Base-by-base conservation (phyloP, 1,140 invertebrate species). In the Leptoteleia sp. region DNA sequence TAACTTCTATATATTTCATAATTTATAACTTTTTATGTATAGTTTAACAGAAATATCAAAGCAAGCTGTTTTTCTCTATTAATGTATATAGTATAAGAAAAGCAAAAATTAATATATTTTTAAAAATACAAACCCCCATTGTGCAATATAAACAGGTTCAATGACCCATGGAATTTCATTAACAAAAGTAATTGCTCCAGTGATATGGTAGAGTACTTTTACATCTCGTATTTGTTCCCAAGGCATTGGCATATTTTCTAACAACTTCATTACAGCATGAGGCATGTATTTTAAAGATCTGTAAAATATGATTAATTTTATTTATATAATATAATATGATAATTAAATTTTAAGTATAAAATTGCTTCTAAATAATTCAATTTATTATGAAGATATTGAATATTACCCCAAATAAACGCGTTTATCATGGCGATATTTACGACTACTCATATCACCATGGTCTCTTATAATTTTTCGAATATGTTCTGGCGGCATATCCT, bases 211-310 rank as follows among this genome's bases (percentile, higher is more conserved):
- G 3, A 99, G 90, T 1, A 99, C 98, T 90, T 97, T 96, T 0
- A 99, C 97, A 91, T 99, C 98, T 79, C 98, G 90, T 73, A 99
- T 99, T 90, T 99, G 98, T 90, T 99, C 99, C 99, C 99, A 99
- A 0, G 99, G 99, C 98, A 99, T 99, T 0, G 99, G 99, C 98
- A 99, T 99, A 85, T 99, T 99, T 90, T 99, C 98, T 61, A 99
- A 87, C 0, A 99, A 91, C 85, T 99, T 99, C 91, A 99, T 94
- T 0, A 99, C 98, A 15, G 99, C 98, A 92, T 99, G 99, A 1
- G 99, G 98, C 98, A 99, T 99, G 85, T 99, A 99, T 88, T 99
- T 99, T 16, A 99, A 90, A 1, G 98, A 98, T 6, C 94, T 68
- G 27, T 4, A 52, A n/a, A n/a, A n/a, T n/a, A n/a, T n/a, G n/a